These are phyloP conservation scores for Lycia hirtaria DNA, from an alignment of 2,888 invertebrate species.

Conservation along the genomic window DNA sequence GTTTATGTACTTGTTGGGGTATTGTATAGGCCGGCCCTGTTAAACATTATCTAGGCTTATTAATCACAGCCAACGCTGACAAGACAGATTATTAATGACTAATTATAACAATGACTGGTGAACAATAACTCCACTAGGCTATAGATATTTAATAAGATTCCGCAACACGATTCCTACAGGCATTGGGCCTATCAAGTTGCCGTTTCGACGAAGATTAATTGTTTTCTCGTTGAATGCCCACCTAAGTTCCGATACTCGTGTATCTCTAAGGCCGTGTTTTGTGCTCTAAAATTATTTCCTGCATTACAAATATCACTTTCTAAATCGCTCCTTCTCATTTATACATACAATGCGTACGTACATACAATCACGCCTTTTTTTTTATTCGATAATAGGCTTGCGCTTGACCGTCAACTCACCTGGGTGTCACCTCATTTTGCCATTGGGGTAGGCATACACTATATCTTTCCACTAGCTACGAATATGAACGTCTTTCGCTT, in stretches of 20 bases:
- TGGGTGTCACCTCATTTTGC: too few relatives aligned
- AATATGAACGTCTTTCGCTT: too few relatives aligned
- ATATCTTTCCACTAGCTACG: too few relatives aligned
- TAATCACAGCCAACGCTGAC: conserved; percentile 67
- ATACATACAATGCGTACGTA: too few relatives aligned
- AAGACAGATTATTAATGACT: conserved; percentile 76
- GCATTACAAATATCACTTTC: conserved; percentile 45
- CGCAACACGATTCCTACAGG: conserved; percentile 73
- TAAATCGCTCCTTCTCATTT: conserved; percentile 28
- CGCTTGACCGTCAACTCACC: too few relatives aligned
- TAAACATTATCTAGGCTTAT: conserved; percentile 56
- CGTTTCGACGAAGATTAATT: conserved; percentile 78
- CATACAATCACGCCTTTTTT: too few relatives aligned
- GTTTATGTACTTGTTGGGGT: conserved; percentile 28
- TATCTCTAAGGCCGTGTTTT: conserved; percentile 53
- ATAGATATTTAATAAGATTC: conserved; percentile 76
- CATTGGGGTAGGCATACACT: too few relatives aligned
- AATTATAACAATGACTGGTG: conserved; percentile 74
- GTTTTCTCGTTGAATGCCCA: conserved; percentile 56
- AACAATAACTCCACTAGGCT: conserved; percentile 70
- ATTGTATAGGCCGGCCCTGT: conserved; percentile 47
- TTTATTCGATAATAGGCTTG: too few relatives aligned
- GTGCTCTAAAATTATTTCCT: conserved; percentile 43
- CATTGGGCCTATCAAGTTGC: conserved; percentile 69
- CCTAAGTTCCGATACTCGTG: conserved; percentile 57